Conservation (phyloP, 2,888 invertebrate genomes). For the Arctia plantaginis region DNA sequence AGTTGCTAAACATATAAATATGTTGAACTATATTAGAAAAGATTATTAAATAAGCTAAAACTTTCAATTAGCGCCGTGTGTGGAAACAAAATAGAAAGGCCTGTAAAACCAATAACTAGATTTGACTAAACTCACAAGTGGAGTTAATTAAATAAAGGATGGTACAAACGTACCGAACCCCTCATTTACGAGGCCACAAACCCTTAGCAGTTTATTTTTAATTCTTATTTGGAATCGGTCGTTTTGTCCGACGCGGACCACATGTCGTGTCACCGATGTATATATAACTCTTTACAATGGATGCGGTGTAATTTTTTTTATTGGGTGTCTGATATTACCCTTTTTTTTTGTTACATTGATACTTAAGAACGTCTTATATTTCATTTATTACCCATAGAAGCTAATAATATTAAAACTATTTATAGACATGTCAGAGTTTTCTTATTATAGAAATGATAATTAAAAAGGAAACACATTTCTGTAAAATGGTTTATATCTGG, state of each 20-base stretch:
- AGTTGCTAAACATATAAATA: not conserved
- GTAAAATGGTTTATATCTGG: not conserved
- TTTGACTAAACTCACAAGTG: conserved; percentile 42
- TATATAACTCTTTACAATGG: conserved; percentile 60
- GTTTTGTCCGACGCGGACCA: conserved; percentile 73
- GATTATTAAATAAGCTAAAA: conserved; percentile 11
- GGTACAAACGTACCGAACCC: conserved; percentile 40
- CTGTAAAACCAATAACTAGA: conserved; percentile 37
- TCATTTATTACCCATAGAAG: not conserved
- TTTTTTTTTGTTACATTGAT: not conserved
- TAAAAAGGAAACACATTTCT: too few relatives aligned
- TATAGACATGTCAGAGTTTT: not conserved
- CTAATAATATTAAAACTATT: too few relatives aligned
- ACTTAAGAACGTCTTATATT: not conserved
- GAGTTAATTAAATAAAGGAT: conserved; percentile 48
- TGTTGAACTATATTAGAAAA: not conserved
- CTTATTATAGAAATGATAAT: too few relatives aligned
- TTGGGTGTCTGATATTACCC: not conserved
- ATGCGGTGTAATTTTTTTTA: conserved; percentile 53
- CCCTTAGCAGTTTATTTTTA: conserved; percentile 59
- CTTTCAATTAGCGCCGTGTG: conserved; percentile 19
- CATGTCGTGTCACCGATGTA: conserved; percentile 69
- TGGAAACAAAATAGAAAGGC: conserved; percentile 27
- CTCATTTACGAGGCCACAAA: conserved; percentile 47
- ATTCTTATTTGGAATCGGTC: conserved; percentile 69